phyloP scores from a whole-genome alignment of 2,797 vertebrate genomes.

The Pyrocephalus nanus region DNA sequence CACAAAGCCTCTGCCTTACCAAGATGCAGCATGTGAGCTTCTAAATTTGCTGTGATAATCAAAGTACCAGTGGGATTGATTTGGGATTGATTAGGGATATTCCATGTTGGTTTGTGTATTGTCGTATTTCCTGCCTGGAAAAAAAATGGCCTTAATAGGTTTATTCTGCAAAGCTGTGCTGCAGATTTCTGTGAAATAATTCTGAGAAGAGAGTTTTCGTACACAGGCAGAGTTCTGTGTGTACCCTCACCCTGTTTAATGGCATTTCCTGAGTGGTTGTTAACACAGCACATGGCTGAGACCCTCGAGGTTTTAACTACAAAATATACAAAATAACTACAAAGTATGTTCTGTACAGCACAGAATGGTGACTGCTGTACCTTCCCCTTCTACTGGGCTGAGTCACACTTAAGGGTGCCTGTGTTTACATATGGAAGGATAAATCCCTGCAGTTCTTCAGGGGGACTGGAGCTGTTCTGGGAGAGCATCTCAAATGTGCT shows the following conservation, averaged over 20 bases:
- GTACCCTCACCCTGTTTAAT: neutral
- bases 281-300: too few relatives aligned
- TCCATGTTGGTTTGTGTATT: neutral
- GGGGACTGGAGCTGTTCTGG: neutral
- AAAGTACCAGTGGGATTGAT: neutral
- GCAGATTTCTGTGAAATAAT: neutral
- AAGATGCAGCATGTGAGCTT: neutral
- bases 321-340: too few relatives aligned
- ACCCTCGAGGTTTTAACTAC: too few relatives aligned
- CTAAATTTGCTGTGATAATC: neutral
- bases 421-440: fast-evolving
- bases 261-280: too few relatives aligned
- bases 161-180: neutral
- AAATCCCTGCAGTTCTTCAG: neutral
- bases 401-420: neutral
- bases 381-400: neutral
- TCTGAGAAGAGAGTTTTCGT: neutral
- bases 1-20: neutral
- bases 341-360: neutral
- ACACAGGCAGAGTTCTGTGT: neutral
- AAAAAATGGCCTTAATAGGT: neutral
- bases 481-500: fast-evolving
- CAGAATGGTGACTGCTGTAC: neutral
- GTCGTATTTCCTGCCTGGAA: neutral
- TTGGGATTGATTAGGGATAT: neutral